A percentile compares a stretch with the other conserved stretches of the same genome.
Conservation (phyloP, 2,888 invertebrate species). For the Coelopa pilipes region DNA sequence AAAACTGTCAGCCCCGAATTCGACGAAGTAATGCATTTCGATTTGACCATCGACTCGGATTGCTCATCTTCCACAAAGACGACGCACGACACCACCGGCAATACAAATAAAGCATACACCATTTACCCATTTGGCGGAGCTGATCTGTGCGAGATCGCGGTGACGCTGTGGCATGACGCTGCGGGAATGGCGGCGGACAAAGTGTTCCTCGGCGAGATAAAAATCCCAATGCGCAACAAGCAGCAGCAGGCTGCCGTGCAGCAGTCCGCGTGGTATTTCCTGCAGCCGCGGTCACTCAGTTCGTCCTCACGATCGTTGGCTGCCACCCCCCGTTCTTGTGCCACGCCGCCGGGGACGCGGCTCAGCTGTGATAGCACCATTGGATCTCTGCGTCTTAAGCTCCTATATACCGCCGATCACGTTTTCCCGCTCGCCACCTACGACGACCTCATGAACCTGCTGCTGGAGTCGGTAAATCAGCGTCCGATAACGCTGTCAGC, state of each 20-base stretch:
- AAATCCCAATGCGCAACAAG: conserved; percentile 78
- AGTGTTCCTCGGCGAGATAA: conserved; percentile 89
- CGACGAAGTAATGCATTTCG: conserved; percentile 87
- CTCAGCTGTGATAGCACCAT: conserved; percentile 73
- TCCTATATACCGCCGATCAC: conserved; percentile 89
- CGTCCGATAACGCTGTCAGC: conserved; percentile 81
- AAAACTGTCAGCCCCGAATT: conserved; percentile 91
- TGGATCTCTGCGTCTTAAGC: conserved; percentile 85
- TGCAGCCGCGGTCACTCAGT: conserved; percentile 72
- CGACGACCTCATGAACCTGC: conserved; percentile 78
- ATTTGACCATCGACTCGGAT: conserved; percentile 72
- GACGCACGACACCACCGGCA: conserved; percentile 45
- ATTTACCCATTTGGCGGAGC: conserved; percentile 72
- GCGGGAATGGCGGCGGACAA: conserved; percentile 76
- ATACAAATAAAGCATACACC: conserved; percentile 69
- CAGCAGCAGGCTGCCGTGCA: conserved; percentile 72
- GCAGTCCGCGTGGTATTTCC: conserved; percentile 80
- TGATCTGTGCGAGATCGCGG: conserved; percentile 82
- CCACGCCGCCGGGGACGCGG: conserved; percentile 80
- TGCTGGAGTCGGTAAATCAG: conserved; percentile 72
- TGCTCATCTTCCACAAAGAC: conserved; percentile 44
- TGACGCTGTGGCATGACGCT: conserved; percentile 88
- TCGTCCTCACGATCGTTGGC: conserved; percentile 71
- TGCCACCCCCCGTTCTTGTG: conserved; percentile 70
- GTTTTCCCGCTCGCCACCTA: conserved; percentile 88